phyloP scores from a whole-genome alignment of 2,113 vertebrate genomes.

The Mellivora capensis region DNA sequence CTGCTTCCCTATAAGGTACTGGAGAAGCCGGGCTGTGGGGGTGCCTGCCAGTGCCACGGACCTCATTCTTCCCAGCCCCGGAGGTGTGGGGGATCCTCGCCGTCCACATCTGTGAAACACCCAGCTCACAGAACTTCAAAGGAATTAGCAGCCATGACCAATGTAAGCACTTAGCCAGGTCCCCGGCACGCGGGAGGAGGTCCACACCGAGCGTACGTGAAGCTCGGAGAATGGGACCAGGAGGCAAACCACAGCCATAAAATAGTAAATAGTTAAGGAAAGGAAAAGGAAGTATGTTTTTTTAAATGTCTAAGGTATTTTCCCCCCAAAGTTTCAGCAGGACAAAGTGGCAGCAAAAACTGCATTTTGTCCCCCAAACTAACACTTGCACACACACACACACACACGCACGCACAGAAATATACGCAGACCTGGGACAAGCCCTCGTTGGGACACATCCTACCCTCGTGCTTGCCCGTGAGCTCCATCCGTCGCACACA shows the following conservation, averaged over 20 bases:
- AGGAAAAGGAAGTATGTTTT: neutral
- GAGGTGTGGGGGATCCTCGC: neutral
- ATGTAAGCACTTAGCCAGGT: fast-evolving
- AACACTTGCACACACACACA: neutral
- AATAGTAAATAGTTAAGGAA: neutral
- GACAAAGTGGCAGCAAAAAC: neutral
- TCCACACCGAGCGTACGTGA: neutral
- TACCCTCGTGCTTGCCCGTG: too few species aligned
- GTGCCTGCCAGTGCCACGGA: fast-evolving
- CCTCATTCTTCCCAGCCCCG: neutral
- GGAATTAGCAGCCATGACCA: too few species aligned
- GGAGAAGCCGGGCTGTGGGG: fast-evolving
- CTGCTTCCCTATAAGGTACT: neutral
- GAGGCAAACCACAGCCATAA: neutral
- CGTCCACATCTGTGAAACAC: neutral
- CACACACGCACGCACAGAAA: neutral
- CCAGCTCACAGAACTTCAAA: neutral
- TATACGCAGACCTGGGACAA: neutral
- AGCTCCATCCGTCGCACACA: too few species aligned
- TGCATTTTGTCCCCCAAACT: neutral
- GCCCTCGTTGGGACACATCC: neutral
- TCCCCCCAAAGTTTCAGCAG: neutral
- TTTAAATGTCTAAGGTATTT: neutral
- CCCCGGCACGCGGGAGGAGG: neutral
- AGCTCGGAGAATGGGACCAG: fast-evolving